Evolutionary conservation across 2,113 vertebrate species (phyloP).

Genomic region (Triplophysa siluroides): DNA sequence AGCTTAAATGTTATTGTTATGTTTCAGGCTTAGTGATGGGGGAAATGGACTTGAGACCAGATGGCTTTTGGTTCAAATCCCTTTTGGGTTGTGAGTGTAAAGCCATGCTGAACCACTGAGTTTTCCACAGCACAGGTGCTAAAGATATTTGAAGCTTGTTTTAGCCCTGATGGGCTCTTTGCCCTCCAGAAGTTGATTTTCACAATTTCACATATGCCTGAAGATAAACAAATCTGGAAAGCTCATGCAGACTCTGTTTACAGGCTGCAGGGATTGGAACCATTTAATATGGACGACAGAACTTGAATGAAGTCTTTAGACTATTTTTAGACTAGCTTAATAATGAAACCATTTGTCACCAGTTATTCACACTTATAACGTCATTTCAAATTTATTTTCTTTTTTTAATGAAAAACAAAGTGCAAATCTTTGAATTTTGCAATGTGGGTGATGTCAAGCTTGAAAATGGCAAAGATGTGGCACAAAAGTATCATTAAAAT

Average conservation of each 20-base stretch:
- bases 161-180: neutral
- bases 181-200: neutral
- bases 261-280: neutral
- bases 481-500: neutral
- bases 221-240: neutral
- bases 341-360: neutral
- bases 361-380: neutral
- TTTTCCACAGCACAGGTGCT: neutral
- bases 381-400: neutral
- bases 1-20: constrained; percentile 5
- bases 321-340: neutral
- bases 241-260: neutral
- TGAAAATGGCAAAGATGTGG: neutral
- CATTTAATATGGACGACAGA: neutral
- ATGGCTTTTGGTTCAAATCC: constrained; percentile 24
- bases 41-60: constrained; percentile 2
- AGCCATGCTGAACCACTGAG: neutral
- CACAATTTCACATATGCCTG: neutral
- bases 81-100: constrained; percentile 7
- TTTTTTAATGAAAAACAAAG: neutral
- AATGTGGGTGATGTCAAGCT: neutral
- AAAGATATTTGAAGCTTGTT: neutral
- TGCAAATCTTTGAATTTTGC: neutral
- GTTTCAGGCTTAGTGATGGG: constrained; percentile 20
- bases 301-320: neutral